Evolutionary conservation across 2,113 vertebrate genomes (phyloP).

Genomic region (Carlito syrichta): DNA sequence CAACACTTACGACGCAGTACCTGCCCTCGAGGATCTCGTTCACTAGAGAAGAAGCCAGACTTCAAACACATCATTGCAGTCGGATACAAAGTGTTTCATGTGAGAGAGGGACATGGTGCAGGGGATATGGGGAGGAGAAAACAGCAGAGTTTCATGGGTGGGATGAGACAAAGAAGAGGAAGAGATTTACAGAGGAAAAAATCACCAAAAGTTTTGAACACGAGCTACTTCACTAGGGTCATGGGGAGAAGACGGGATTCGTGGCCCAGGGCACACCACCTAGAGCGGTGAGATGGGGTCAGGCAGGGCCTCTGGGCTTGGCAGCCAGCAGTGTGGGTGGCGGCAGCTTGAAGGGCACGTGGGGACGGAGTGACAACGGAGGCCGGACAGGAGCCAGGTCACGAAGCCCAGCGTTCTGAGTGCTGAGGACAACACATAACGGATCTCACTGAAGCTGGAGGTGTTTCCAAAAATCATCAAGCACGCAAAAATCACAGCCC

Average conservation of each 20-base stretch:
- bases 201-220: neutral
- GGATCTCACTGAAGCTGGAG: slow-evolving; percentile 47
- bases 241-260: neutral
- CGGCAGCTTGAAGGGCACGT: neutral
- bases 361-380: slow-evolving; percentile 6
- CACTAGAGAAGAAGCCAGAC: neutral
- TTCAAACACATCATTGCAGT: neutral
- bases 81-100: neutral
- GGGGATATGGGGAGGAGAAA: neutral
- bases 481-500: slow-evolving; percentile 9
- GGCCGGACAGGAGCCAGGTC: slow-evolving; percentile 1
- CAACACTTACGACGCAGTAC: neutral
- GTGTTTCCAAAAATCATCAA: slow-evolving; percentile 64
- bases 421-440: slow-evolving; percentile 55
- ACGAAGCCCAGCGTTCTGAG: neutral
- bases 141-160: neutral
- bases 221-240: neutral
- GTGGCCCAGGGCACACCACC: neutral
- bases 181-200: neutral
- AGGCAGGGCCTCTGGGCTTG: neutral
- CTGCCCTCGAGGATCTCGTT: neutral
- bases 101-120: too few species aligned
- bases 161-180: neutral
- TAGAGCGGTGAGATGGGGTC: neutral
- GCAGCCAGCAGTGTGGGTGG: neutral